Percentiles rank a stretch among this genome's conserved stretches.
Conservation (phyloP, 2,113 vertebrate genomes). For the Gallinago media region DNA sequence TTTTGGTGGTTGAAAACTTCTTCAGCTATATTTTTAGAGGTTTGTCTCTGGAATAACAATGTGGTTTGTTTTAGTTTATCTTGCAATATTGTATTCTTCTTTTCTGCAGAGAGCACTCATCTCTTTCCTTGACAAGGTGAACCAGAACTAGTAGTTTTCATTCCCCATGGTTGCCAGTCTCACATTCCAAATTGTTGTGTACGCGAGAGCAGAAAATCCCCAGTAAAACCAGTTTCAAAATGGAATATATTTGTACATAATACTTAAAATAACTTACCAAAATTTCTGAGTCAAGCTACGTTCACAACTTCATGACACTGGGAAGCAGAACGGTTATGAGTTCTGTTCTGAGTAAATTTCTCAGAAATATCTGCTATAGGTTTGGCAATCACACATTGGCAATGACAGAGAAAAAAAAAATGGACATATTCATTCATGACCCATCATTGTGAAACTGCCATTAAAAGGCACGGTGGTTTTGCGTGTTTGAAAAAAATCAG, state of each 20-base stretch:
- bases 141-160: not conserved
- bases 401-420: not conserved
- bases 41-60: not conserved
- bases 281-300: not conserved
- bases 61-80: not conserved
- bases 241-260: not conserved
- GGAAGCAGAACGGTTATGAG: not conserved
- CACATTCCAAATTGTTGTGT: not conserved
- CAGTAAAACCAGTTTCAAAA: not conserved
- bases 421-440: rapidly evolving
- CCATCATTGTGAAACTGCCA: not conserved
- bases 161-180: not conserved
- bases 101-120: not conserved
- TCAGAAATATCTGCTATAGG: not conserved
- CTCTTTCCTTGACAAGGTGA: not conserved
- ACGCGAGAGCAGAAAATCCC: not conserved
- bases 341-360: not conserved
- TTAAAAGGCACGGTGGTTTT: not conserved
- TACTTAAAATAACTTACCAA: not conserved
- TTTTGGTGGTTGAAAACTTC: not conserved
- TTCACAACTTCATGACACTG: not conserved
- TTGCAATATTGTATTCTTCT: not conserved
- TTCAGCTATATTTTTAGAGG: not conserved
- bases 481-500: not conserved
- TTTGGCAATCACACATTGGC: not conserved